Evolutionary conservation across 2,888 invertebrate species (phyloP).

Genomic region (Poecilus cupreus): DNA sequence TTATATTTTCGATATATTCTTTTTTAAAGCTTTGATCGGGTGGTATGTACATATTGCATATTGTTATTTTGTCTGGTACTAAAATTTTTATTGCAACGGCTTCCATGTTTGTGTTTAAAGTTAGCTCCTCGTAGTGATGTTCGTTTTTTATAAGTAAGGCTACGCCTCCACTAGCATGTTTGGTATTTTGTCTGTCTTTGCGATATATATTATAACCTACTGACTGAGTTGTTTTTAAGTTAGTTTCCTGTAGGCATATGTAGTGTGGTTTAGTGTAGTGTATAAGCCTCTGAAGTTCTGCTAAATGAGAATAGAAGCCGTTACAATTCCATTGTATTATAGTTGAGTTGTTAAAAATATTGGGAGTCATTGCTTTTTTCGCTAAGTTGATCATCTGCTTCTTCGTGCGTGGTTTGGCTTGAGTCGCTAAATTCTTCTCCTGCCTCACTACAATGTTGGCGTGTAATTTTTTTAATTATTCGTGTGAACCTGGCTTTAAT

Average conservation of each 20-base stretch:
- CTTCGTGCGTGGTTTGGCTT: background rate
- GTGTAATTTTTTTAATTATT: background rate
- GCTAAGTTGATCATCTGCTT: background rate
- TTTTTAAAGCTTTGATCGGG: background rate
- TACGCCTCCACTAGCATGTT: slow-evolving; percentile 61
- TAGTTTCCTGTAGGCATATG: slow-evolving; percentile 24
- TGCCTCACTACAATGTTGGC: background rate
- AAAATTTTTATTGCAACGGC: slow-evolving; percentile 51
- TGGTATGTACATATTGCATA: slow-evolving; percentile 62
- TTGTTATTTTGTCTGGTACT: slow-evolving; percentile 26
- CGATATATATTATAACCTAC: background rate
- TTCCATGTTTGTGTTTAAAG: slow-evolving; percentile 40
- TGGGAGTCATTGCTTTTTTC: background rate
- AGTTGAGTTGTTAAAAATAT: background rate
- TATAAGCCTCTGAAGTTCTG: background rate
- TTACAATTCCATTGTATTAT: slow-evolving; percentile 3
- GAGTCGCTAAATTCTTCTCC: background rate
- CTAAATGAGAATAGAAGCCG: slow-evolving; percentile 3
- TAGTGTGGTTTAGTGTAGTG: background rate
- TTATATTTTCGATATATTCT: slow-evolving; percentile 34
- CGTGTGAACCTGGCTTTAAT: background rate
- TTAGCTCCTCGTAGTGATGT: slow-evolving; percentile 52
- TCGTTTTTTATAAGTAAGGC: slow-evolving; percentile 57
- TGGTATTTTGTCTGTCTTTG: background rate
- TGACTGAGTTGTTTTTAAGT: background rate